These are phyloP conservation scores for Drosophila stalkeri DNA, from an alignment of 2,888 invertebrate genomes.

Conservation along the genomic window DNA sequence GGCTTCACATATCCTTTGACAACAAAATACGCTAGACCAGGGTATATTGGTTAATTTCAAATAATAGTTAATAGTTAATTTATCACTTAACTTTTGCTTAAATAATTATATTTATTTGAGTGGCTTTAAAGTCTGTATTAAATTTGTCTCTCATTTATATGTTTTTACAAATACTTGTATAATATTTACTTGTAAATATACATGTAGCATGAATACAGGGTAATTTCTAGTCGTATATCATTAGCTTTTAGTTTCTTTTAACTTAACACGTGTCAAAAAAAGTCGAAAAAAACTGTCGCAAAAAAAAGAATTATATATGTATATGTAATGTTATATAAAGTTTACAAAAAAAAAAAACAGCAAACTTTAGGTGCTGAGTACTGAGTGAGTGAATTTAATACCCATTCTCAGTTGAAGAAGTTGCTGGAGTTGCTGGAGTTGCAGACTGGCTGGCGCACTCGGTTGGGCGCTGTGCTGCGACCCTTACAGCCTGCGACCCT, in stretches of 20 bases:
- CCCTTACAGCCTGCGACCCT: constrained; percentile 31
- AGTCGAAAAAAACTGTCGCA: constrained; percentile 50
- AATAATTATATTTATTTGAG: too few species aligned
- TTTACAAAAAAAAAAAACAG: constrained; percentile 35
- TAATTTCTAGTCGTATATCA: constrained; percentile 5
- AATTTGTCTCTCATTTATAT: too few species aligned
- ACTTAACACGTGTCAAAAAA: constrained; percentile 75
- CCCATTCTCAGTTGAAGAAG: constrained; percentile 32
- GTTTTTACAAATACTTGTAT: too few species aligned
- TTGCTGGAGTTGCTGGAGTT: constrained; percentile 36
- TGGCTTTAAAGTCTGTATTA: too few species aligned
- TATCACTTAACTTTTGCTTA: too few species aligned
- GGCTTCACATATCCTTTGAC: constrained; percentile 27
- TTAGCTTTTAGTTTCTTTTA: constrained; percentile 34
- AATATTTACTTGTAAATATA: too few species aligned
- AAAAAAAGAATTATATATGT: constrained; percentile 16
- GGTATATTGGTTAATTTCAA: not conserved
- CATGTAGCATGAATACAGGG: constrained; percentile 9
- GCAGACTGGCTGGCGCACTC: constrained; percentile 56
- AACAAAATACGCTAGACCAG: not conserved
- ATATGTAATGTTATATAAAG: constrained; percentile 12
- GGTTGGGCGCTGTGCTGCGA: constrained; percentile 32
- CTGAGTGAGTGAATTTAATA: constrained; percentile 68
- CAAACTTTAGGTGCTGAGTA: constrained; percentile 40
- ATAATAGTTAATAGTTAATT: not conserved